Base-by-base conservation (phyloP, 2,888 invertebrate genomes). In the Catocala sponsa region DNA sequence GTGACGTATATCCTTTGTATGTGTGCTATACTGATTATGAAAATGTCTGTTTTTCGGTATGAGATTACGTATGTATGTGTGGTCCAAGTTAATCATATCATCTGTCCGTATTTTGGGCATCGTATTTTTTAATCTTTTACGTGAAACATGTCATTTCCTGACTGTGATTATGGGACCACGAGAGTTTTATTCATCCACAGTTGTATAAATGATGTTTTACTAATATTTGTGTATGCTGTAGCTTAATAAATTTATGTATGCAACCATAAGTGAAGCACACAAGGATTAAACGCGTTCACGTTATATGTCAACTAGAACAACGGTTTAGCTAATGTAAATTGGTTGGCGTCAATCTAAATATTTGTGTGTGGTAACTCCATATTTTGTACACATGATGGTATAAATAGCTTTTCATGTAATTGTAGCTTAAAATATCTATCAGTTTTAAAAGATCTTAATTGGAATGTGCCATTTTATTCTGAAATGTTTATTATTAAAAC, bases 1-100 rank as follows among this genome's bases (percentile, higher is more conserved):
- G 38, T 57, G 55, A 67, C 52, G 57, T 51, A 63, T 53, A 55
- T 53, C 54, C 59, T 72, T 6, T 46, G 15, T 61, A 64, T 59
- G 55, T 59, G 64, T 70, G 61, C 65, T 56, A 25, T 68, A 70
- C 57, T 50, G 58, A 68, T 68, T 72, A 73, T 50, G 63, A 64
- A 67, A 67, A 63, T 59, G 46, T 64, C 57, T 73, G 38, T 57
- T 64, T 67, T 52, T 57, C 33, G 13, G 12, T 42, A 43, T 41
- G 35, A 38, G 9, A 38, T 38, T 38, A 7, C 9, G 9, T 38
- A 9, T 38, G 9, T 38, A 5, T 43, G 15, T 60, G 35, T 52
- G 11, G 35, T 35, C 33, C 35, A 12, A 25, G 63, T 59, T 57
- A 48, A 63, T 51, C 4, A 52, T 59, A 33, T 52, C 51, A 46